phyloP scores from a whole-genome alignment of 2,113 vertebrate species.

The Scopus umbretta region DNA sequence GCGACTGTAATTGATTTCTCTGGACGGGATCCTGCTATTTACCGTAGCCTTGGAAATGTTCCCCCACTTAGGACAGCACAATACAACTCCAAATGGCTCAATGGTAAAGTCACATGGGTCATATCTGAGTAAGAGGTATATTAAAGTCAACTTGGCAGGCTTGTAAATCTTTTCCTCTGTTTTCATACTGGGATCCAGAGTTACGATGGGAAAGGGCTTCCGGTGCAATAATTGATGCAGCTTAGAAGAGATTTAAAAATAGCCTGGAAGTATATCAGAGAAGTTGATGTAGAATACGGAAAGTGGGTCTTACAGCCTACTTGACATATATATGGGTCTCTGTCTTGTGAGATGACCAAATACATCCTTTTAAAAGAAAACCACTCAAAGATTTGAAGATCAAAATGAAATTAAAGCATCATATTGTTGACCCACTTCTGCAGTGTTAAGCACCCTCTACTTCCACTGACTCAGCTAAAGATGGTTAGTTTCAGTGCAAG shows the following conservation, averaged over 20 bases:
- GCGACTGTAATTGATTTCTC: constrained; percentile 99
- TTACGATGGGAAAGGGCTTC: constrained; percentile 1
- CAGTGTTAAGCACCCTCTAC: neutral
- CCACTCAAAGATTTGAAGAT: neutral
- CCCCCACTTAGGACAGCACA: constrained; percentile 94
- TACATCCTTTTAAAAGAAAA: constrained; percentile 4
- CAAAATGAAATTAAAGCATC: neutral
- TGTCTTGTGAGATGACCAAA: neutral
- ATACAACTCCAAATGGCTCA: constrained; percentile 99
- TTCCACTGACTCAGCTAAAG: neutral
- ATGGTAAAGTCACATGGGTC: constrained; percentile 77
- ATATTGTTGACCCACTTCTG: neutral
- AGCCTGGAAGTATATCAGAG: neutral
- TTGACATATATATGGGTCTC: neutral
- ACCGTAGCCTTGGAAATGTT: constrained; percentile 93
- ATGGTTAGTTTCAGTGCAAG: neutral
- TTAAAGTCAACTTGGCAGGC: constrained; percentile 59
- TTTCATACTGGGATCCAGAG: neutral
- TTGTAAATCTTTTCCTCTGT: constrained; percentile 59
- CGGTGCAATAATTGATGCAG: neutral
- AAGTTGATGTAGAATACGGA: neutral
- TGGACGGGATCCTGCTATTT: constrained; percentile 95
- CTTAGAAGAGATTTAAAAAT: neutral
- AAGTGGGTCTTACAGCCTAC: neutral
- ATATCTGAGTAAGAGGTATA: neutral